Evolutionary conservation across 2,113 vertebrate genomes (phyloP).

Genomic region (Anarrhichthys ocellatus): DNA sequence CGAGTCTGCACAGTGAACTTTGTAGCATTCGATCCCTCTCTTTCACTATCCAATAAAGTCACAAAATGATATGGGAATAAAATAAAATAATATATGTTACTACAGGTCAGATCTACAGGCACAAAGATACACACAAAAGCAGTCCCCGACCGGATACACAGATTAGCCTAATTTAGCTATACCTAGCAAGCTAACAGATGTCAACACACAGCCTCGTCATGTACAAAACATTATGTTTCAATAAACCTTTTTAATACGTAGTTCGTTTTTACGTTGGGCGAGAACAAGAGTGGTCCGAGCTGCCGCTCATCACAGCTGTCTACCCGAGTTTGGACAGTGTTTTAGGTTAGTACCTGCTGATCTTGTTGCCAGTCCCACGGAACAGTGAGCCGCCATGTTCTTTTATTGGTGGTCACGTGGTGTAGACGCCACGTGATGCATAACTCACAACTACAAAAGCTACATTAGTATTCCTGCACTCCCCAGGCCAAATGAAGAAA

Average conservation of each 20-base stretch:
- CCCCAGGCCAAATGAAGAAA: background rate
- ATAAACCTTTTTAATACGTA: background rate
- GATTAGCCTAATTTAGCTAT: background rate
- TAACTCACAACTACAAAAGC: background rate
- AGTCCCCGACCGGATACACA: background rate
- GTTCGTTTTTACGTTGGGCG: background rate
- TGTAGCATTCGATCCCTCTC: background rate
- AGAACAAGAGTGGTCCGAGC: background rate
- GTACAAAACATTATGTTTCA: background rate
- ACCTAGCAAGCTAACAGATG: background rate
- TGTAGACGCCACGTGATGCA: slow-evolving; percentile 17
- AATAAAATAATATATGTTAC: background rate
- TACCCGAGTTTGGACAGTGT: background rate
- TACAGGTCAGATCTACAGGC: background rate
- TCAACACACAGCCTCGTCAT: background rate
- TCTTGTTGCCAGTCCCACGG: slow-evolving; percentile 20
- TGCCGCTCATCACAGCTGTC: background rate
- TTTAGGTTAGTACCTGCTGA: slow-evolving; percentile 60
- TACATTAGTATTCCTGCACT: background rate
- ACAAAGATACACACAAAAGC: background rate
- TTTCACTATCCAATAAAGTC: background rate
- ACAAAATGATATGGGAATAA: background rate
- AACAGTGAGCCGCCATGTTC: slow-evolving; percentile 74
- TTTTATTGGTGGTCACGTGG: slow-evolving; percentile 69
- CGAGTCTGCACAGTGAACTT: background rate